These are phyloP conservation scores for Nomada ferruginata DNA, from an alignment of 2,888 invertebrate species.

Conservation along the genomic window DNA sequence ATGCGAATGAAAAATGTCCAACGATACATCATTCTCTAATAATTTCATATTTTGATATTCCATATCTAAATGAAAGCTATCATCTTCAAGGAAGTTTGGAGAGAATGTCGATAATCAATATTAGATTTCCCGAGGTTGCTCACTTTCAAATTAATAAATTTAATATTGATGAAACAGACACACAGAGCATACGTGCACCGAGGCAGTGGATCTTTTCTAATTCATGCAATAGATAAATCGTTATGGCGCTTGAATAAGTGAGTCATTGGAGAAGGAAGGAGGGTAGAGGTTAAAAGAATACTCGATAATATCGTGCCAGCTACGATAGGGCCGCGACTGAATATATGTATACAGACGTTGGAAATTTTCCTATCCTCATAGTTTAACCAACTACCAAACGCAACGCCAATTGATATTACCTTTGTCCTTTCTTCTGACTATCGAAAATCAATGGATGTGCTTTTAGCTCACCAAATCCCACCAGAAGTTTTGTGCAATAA, in stretches of 20 bases:
- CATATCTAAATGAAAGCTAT: not conserved
- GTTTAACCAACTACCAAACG: slow-evolving; percentile 39
- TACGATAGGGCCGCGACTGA: slow-evolving; percentile 17
- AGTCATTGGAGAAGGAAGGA: not conserved
- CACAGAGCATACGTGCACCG: not conserved
- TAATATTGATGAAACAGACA: not conserved
- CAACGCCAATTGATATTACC: slow-evolving; percentile 56
- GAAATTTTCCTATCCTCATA: slow-evolving; percentile 49
- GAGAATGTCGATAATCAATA: not conserved
- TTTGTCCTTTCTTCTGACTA: slow-evolving; percentile 58
- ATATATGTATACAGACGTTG: slow-evolving; percentile 13
- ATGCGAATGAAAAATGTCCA: not conserved
- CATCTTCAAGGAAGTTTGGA: not conserved
- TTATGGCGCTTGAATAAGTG: slow-evolving; percentile 3
- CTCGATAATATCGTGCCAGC: slow-evolving; percentile 32
- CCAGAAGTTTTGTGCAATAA: slow-evolving; percentile 41
- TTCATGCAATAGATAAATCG: not conserved
- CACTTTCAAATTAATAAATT: slow-evolving; percentile 13
- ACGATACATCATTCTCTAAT: not conserved
- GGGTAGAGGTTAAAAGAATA: slow-evolving; percentile 14
- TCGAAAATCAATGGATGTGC: slow-evolving; percentile 59
- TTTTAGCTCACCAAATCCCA: slow-evolving; percentile 43
- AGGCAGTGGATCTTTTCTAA: slow-evolving; percentile 1
- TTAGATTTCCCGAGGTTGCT: not conserved
- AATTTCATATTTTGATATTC: slow-evolving; percentile 45